Evolutionary conservation across 1,140 invertebrate genomes (phyloP), one percentile per base, ranked within the genome.

Genomic region (Linepithema humile): DNA sequence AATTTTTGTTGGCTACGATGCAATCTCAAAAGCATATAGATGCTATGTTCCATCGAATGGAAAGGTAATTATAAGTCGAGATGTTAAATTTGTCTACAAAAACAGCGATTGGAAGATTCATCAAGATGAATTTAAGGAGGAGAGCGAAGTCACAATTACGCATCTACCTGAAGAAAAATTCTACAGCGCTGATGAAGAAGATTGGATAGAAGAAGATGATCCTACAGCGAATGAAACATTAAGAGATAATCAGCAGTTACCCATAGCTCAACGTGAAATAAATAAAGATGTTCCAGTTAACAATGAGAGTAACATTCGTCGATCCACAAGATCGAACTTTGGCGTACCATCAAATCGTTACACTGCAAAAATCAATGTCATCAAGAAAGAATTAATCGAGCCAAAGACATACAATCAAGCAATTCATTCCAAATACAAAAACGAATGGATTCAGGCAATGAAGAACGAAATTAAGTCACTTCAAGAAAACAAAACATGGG

Each of bases 21-120:
- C 26, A 45, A 12, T 45, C 5, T 69, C 65, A 50, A 69, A 69
- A 69, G 65, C 65, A 20, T 69, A 69, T 69, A 26, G 65, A 15
- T 69, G 65, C 29, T 69, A 45, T 45, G 29, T 69, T 7, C 65
- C 65, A 45, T 43, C 38, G 10, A 69, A 12, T 6, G 20, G 9
- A 45, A 69, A 69, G 17, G 40, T 69, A 45, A 17, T 69, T 20
- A 69, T 69, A 43, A 45, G 40, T 29, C 65, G 40, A 45, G 65
- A 69, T 69, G 32, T 32, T 10, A 60, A 60, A 38, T 38, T 60
- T 9, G 32, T 60, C 59, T 35, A 60, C 17, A 60, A 60, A 17
- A 10, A 60, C 29, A 60, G 59, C 32, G 6, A 62, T 35, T 62
- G 59, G 59, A 60, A 60, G 59, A 60, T 60, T 35, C 29, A 32